Evolutionary conservation across 2,888 invertebrate species (phyloP).

Genomic region (Fissipunctia ypsillon): DNA sequence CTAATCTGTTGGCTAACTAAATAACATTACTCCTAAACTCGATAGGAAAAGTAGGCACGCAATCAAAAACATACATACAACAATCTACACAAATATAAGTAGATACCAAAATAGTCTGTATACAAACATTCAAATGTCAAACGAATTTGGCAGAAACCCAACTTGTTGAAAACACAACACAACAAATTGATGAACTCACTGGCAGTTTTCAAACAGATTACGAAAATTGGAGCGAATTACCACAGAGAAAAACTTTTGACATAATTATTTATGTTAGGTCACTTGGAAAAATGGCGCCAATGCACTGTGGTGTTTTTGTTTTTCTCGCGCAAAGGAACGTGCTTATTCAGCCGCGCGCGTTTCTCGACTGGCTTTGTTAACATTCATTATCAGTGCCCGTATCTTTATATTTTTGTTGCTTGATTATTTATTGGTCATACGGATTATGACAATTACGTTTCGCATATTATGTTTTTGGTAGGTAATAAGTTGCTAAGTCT

Average conservation of each 20-base stretch:
- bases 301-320: slow-evolving; percentile 25
- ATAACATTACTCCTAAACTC: slow-evolving; percentile 22
- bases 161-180: slow-evolving; percentile 42
- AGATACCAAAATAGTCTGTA: slow-evolving; percentile 44
- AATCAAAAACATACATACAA: background rate
- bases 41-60: slow-evolving; percentile 15
- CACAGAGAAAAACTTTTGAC: background rate
- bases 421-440: slow-evolving; percentile 27
- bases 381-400: slow-evolving; percentile 41
- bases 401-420: slow-evolving; percentile 25
- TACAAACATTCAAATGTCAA: slow-evolving; percentile 53
- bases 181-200: slow-evolving; percentile 27
- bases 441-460: slow-evolving; percentile 37
- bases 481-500: slow-evolving; percentile 1
- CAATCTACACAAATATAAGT: background rate
- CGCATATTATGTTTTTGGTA: slow-evolving; percentile 3
- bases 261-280: slow-evolving; percentile 39
- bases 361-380: slow-evolving; percentile 53
- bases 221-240: background rate
- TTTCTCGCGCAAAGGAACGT: slow-evolving; percentile 38
- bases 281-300: slow-evolving; percentile 41
- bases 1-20: slow-evolving; percentile 21
- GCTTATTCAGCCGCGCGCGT: slow-evolving; percentile 47
- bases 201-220: background rate
- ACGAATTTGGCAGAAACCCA: slow-evolving; percentile 49